Evolutionary conservation across 2,797 vertebrate genomes (phyloP), one percentile per base, ranked within the genome.

Genomic region (Protosalanx chinensis): DNA sequence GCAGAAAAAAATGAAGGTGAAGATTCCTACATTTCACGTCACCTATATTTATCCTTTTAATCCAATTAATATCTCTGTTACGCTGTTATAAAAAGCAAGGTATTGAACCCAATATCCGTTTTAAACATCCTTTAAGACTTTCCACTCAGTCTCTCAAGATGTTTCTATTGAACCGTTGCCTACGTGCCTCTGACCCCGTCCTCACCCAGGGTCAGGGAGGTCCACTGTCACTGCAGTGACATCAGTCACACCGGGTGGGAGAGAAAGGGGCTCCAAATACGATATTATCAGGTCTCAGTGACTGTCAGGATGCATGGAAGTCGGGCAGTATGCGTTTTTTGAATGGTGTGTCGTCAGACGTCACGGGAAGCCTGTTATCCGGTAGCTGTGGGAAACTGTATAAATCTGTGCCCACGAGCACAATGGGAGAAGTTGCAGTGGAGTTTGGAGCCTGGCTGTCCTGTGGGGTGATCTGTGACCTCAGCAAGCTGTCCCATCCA

Each of bases 371-470:
- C 86, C 73, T 76, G 72, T 76, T 73, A 81, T 89, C 89, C 85
- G 86, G 86, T 82, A 84, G 76, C 84, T 85, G 90, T 90, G 90
- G 89, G 91, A 92, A 56, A 91, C 86, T 46, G 79, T 89, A 93
- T 93, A 93, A 93, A 93, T 88, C 53, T 41, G 79, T 77, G 76
- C 73, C 81, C 84, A 66, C 32, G 20, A 71, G 75, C 76, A 85
- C 82, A 71, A 84, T 89, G 89, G 88, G 82, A 86, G 89, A 86
- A 85, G 82, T 90, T 86, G 65, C 82, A 70, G 78, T 81, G 84
- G 82, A 89, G 83, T 87, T 87, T 87, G 75, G 84, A 72, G 79
- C 79, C 79, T 61, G 72, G 81, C 23, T 74, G 79, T 86, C 81
- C 79, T 79, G 79, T 88, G 81, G 82, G 77, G 81, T 85, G 84